A percentile compares a stretch with the other conserved stretches of the same genome.
Evolutionary conservation across 2,888 invertebrate genomes (phyloP).

Genomic region (Catocala fraxini): DNA sequence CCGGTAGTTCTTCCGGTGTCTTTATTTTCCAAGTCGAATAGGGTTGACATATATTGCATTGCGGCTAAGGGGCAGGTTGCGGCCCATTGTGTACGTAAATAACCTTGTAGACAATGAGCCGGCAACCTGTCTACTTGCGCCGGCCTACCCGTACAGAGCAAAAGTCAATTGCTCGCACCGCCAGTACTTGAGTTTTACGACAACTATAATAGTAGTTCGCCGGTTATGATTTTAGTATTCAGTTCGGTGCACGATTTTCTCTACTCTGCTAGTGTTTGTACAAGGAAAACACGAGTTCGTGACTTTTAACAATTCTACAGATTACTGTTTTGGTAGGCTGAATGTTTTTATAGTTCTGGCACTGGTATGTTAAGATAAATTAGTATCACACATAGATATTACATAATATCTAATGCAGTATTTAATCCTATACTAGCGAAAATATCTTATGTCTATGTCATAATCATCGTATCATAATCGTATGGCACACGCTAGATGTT

Average conservation of each 20-base stretch:
- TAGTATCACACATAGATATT: neutral
- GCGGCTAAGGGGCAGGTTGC: neutral
- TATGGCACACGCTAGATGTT: too few species aligned
- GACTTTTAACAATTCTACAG: slow-evolving; percentile 28
- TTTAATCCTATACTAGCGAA: too few species aligned
- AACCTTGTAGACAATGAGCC: slow-evolving; percentile 26
- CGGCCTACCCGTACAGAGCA: slow-evolving; percentile 17
- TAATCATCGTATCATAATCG: too few species aligned
- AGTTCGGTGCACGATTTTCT: slow-evolving; percentile 23
- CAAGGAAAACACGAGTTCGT: slow-evolving; percentile 35
- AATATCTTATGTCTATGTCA: too few species aligned
- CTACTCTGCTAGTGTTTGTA: slow-evolving; percentile 28
- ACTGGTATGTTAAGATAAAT: neutral
- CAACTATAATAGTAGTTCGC: slow-evolving; percentile 26
- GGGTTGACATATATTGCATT: neutral
- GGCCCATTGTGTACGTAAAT: slow-evolving; percentile 1
- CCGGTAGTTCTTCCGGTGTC: neutral
- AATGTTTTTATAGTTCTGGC: neutral
- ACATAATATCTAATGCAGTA: too few species aligned
- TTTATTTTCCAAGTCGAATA: neutral
- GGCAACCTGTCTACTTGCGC: slow-evolving; percentile 11
- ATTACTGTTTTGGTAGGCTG: slow-evolving; percentile 4
- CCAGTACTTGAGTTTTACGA: slow-evolving; percentile 29
- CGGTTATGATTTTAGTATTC: slow-evolving; percentile 39
- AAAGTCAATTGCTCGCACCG: slow-evolving; percentile 27